Evolutionary conservation across 2,888 invertebrate genomes (phyloP), one percentile per base, ranked within the genome.

Genomic region (Caenorhabditis sp.): DNA sequence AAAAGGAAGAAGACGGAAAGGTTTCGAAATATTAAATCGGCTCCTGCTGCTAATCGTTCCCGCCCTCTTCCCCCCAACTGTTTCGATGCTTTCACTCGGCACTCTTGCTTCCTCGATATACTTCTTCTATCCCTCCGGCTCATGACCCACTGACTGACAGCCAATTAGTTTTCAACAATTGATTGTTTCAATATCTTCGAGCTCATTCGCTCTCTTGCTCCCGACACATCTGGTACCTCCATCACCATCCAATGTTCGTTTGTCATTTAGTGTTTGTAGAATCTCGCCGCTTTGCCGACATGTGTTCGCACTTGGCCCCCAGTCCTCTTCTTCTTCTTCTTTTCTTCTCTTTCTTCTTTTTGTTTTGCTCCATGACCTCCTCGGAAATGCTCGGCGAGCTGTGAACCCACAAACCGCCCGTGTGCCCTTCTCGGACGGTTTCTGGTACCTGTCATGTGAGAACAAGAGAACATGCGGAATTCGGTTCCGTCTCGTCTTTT

Each of bases 161-260:
- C 48, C 66, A 66, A 66, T 66, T 66, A 66, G 66, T 66, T 66
- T 56, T 66, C 66, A 26, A 48, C 56, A 58, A 66, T 56, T 66
- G 66, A 66, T 66, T 50, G 56, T 66, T 66, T 66, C 58, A 50
- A 66, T 66, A 37, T 66, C 13, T 35, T 11, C 50, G 22, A 11
- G 45, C 17, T 15, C 45, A 11, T 20, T 46, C 46, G 6, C 8
- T 13, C 24, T 13, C 22, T 41, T 39, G 22, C 58, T 32, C 45
- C 56, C 55, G 37, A 48, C 55, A 65, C 65, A 65, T 52, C 65
- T 65, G 65, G 55, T 43, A 20, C 39, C 48, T 41, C 37, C 41
- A 52, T 50, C 45, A 52, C 53, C 52, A 63, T 63, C 53, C 52
- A 63, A 63, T 63, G 63, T 53, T 63, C 41, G 50, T 41, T 41